Conservation (phyloP, 53 echinoderm and acorn worm genomes). For the Paracentrotus lividus region DNA sequence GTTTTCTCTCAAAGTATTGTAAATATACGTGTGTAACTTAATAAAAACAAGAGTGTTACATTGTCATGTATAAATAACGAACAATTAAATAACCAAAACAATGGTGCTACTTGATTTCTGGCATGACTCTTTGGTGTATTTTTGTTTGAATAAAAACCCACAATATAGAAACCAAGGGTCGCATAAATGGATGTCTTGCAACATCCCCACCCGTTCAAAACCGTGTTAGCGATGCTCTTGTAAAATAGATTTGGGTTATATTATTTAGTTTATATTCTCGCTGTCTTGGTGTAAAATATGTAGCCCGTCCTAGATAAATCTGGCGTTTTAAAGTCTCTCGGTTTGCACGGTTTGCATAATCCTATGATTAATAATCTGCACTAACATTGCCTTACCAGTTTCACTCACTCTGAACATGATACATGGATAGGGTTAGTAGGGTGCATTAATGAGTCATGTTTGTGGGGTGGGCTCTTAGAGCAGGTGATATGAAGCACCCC, state of each 20-base stretch:
- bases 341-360: not conserved
- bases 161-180: too few relatives aligned
- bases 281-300: too few relatives aligned
- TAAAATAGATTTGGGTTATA: too few relatives aligned
- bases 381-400: not conserved
- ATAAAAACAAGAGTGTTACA: constrained; percentile 31
- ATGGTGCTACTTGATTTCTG: constrained; percentile 45
- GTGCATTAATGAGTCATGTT: constrained; percentile 23
- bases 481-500: constrained; percentile 31
- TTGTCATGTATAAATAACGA: not conserved
- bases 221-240: too few relatives aligned
- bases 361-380: not conserved
- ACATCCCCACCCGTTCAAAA: too few relatives aligned
- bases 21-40: constrained; percentile 57
- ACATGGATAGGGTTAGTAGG: not conserved
- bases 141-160: too few relatives aligned
- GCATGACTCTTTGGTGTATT: not conserved
- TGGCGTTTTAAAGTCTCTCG: not conserved
- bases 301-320: not conserved
- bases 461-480: constrained; percentile 9
- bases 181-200: too few relatives aligned
- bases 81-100: constrained; percentile 33
- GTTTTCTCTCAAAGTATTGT: constrained; percentile 42
- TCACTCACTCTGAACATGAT: not conserved
- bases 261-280: too few relatives aligned